These are phyloP conservation scores for Crenuchus spilurus DNA, from an alignment of 2,797 vertebrate genomes.

Conservation along the genomic window DNA sequence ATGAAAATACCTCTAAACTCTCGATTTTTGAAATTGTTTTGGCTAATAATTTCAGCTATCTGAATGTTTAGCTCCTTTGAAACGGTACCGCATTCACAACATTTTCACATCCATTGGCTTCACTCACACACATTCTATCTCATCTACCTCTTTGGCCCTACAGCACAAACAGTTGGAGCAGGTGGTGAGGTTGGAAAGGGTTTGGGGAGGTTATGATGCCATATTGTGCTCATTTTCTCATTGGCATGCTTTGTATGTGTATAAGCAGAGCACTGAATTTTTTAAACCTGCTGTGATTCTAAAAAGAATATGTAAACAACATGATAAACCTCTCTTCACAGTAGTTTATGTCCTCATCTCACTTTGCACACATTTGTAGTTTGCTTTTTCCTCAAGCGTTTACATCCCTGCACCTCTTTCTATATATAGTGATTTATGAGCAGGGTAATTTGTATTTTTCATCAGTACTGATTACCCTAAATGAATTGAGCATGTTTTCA, in stretches of 20 bases:
- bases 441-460: constrained; percentile 13
- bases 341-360: no score
- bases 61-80: no score
- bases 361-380: no score
- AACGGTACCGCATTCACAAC: no score
- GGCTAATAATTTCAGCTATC: no score
- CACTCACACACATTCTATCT: constrained; percentile 37
- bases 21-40: no score
- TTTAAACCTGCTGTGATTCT: not conserved
- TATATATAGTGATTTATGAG: constrained; percentile 14
- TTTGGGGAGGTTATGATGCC: constrained; percentile 63
- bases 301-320: not conserved
- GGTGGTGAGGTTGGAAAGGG: constrained; percentile 68
- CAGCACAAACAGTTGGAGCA: constrained; percentile 58
- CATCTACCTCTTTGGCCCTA: constrained; percentile 23
- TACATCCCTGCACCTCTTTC: not conserved
- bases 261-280: not conserved
- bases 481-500: constrained; percentile 17
- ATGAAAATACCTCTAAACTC: no score
- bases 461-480: constrained; percentile 29
- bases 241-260: constrained; percentile 24
- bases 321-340: not conserved
- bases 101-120: no score
- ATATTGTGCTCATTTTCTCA: constrained; percentile 43
- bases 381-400: not conserved